A percentile compares a stretch with the other conserved stretches of the same genome.
These are phyloP conservation scores for Poeciliopsis presidionis DNA, from an alignment of 2,797 vertebrate genomes.

Conservation along the genomic window DNA sequence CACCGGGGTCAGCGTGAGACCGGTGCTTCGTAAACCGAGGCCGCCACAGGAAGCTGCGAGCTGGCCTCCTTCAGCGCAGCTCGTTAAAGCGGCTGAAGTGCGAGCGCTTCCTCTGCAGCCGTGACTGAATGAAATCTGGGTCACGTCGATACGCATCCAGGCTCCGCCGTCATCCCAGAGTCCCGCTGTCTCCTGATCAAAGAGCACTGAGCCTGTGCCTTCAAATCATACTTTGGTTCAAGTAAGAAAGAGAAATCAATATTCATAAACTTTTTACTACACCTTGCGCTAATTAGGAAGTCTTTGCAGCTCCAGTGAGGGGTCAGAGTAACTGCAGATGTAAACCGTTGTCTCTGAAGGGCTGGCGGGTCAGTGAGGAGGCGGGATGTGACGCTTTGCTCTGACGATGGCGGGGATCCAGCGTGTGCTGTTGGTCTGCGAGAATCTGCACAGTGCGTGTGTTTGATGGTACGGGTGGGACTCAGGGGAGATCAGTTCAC, in stretches of 20 bases:
- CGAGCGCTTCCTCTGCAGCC: conserved; percentile 46
- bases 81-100: conserved; percentile 40
- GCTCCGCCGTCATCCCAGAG: conserved; percentile 54
- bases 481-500: conserved; percentile 64
- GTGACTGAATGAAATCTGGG: conserved; percentile 67
- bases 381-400: conserved; percentile 37
- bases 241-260: conserved; percentile 74
- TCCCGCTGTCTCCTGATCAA: conserved; percentile 74
- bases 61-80: conserved; percentile 28
- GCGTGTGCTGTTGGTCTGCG: conserved; percentile 33
- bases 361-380: conserved; percentile 26
- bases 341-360: conserved; percentile 39
- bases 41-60: conserved; percentile 45
- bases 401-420: conserved; percentile 23
- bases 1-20: conserved; percentile 56
- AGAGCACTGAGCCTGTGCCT: conserved; percentile 68
- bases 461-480: conserved; percentile 32
- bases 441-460: conserved; percentile 34
- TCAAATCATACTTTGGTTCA: conserved; percentile 78
- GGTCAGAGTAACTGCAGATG: conserved; percentile 39
- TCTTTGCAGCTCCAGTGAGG: conserved; percentile 39
- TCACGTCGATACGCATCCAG: conserved; percentile 74
- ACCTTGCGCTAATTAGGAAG: conserved; percentile 66
- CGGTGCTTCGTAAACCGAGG: conserved; percentile 43
- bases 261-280: conserved; percentile 71